Conservation (phyloP, 2,797 vertebrate genomes). For the Gymnocypris eckloni region DNA sequence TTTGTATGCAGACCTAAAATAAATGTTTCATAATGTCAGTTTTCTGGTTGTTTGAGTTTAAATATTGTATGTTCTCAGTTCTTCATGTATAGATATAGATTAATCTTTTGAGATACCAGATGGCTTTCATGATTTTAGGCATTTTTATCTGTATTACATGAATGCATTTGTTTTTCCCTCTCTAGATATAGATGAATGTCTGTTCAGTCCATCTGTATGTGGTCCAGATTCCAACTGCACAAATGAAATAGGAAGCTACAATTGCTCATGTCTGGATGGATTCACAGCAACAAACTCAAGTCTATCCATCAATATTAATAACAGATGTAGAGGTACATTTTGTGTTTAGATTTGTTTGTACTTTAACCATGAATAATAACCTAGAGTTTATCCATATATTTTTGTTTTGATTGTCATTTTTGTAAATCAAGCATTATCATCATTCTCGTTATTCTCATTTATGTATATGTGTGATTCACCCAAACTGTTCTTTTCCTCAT, state of each 20-base stretch:
- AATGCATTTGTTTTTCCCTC: too few species aligned
- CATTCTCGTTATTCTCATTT: background rate
- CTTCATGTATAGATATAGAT: conserved; percentile 4
- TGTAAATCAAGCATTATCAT: background rate
- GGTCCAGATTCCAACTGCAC: too few species aligned
- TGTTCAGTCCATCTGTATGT: too few species aligned
- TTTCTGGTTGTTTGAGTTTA: background rate
- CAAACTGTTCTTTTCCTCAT: background rate
- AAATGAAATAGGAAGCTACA: too few species aligned
- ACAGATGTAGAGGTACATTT: background rate
- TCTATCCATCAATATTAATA: background rate
- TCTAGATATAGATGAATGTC: too few species aligned
- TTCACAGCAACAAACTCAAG: background rate
- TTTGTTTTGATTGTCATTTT: too few species aligned
- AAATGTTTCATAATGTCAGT: too few species aligned
- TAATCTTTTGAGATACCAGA: background rate
- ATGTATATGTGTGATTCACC: background rate
- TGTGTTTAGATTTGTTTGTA: background rate
- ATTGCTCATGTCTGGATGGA: too few species aligned
- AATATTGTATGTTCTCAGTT: rapidly evolving
- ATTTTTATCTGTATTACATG: too few species aligned
- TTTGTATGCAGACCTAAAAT: too few species aligned
- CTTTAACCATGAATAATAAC: background rate
- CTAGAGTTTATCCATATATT: too few species aligned
- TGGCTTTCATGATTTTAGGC: too few species aligned